phyloP scores from a whole-genome alignment of 2,797 vertebrate genomes.

The Serranus cabrilla region DNA sequence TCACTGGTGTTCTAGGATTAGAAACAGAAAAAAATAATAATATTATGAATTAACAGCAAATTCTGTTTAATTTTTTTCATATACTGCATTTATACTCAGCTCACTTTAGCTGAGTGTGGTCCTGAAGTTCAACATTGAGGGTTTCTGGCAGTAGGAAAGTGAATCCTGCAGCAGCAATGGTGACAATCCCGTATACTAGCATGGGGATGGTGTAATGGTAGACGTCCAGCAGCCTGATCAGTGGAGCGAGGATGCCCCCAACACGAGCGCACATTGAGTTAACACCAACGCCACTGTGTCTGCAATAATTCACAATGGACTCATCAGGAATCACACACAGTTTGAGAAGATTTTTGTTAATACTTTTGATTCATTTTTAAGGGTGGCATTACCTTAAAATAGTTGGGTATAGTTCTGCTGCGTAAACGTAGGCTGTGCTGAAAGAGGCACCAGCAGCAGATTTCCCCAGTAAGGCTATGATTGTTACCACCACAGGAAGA shows the following conservation, averaged over 20 bases:
- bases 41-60: too few relatives aligned
- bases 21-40: background rate
- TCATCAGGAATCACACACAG: too few relatives aligned
- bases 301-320: constrained; percentile 52
- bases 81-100: constrained; percentile 2
- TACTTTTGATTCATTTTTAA: too few relatives aligned
- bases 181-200: constrained; percentile 81
- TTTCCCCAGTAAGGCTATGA: constrained; percentile 85
- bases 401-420: constrained; percentile 88
- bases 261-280: constrained; percentile 81
- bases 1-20: background rate
- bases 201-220: constrained; percentile 83
- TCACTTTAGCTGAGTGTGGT: constrained; percentile 70
- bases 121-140: constrained; percentile 76
- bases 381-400: constrained; percentile 85
- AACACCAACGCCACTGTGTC: constrained; percentile 87
- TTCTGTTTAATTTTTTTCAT: too few relatives aligned
- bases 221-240: constrained; percentile 82
- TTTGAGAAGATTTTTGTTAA: too few relatives aligned
- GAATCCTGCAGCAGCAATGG: constrained; percentile 76
- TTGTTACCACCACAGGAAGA: constrained; percentile 71
- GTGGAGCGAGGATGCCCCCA: constrained; percentile 81
- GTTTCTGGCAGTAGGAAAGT: constrained; percentile 89
- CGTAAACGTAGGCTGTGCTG: constrained; percentile 82
- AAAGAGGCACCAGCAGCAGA: constrained; percentile 78